These are phyloP conservation scores for Bovichtus diacanthus DNA, from an alignment of 2,797 vertebrate genomes.

Conservation along the genomic window DNA sequence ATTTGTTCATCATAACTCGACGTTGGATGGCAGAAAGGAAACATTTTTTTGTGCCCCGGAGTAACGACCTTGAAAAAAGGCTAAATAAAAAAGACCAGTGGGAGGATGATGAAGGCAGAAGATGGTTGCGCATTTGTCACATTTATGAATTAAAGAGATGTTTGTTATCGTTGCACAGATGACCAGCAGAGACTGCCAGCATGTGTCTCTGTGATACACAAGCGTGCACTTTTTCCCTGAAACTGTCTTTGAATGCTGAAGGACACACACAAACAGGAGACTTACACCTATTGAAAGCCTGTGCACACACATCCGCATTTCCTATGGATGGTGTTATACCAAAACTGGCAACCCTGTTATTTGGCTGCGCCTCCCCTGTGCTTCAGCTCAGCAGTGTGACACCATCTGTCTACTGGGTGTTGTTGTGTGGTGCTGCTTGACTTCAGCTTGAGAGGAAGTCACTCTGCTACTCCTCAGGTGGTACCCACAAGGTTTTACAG, in stretches of 20 bases:
- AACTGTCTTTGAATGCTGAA: conserved; percentile 24
- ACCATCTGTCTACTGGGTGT: conserved; percentile 78
- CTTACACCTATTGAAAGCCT: conserved; percentile 11
- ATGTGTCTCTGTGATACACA: conserved; percentile 52
- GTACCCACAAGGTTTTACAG: conserved; percentile 59
- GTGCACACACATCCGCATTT: background rate
- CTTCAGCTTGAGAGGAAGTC: conserved; percentile 76
- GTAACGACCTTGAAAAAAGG: conserved; percentile 59
- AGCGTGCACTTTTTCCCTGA: conserved; percentile 13
- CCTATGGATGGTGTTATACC: conserved; percentile 46
- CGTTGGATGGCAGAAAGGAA: conserved; percentile 29
- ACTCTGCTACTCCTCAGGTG: conserved; percentile 71
- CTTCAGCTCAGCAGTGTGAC: conserved; percentile 65
- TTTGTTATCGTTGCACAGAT: conserved; percentile 54
- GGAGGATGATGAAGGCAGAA: conserved; percentile 51
- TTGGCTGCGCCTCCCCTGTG: conserved; percentile 57
- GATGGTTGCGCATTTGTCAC: conserved; percentile 59
- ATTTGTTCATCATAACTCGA: conserved; percentile 70
- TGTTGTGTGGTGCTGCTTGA: conserved; percentile 76
- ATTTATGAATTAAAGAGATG: conserved; percentile 61
- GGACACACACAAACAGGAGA: background rate
- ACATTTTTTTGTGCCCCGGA: conserved; percentile 52
- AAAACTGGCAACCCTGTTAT: conserved; percentile 66
- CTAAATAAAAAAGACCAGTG: conserved; percentile 53
- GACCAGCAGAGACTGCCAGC: conserved; percentile 65